Evolutionary conservation across 1,140 invertebrate species (phyloP).

Genomic region (Cherax quadricarinatus): DNA sequence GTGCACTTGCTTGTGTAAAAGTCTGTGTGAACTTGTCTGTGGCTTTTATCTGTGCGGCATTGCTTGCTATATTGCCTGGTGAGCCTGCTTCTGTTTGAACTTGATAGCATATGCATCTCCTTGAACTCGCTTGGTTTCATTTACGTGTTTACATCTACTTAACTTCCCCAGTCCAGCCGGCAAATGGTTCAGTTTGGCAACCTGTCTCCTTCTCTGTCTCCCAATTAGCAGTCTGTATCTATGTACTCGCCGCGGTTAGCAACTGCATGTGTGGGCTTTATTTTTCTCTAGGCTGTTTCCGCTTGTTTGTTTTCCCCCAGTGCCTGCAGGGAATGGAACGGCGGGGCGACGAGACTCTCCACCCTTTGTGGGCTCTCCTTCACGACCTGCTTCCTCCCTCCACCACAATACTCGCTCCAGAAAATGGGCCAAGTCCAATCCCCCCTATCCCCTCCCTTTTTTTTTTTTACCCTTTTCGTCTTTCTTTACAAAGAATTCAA

Average conservation of each 20-base stretch:
- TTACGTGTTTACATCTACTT: neutral
- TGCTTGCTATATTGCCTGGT: too few species aligned
- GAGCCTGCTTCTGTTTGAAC: too few species aligned
- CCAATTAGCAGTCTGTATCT: neutral
- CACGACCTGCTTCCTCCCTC: conserved; percentile 43
- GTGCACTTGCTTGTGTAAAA: too few species aligned
- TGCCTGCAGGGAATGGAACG: conserved; percentile 45
- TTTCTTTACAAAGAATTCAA: conserved; percentile 1
- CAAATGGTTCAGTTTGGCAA: neutral
- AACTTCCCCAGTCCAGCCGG: neutral
- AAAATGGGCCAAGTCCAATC: conserved; percentile 51
- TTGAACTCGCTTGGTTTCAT: neutral
- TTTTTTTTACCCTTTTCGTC: conserved; percentile 13
- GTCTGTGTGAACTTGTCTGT: too few species aligned
- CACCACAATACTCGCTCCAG: conserved; percentile 47
- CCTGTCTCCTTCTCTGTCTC: neutral
- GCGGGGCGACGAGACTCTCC: conserved; percentile 36
- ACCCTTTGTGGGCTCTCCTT: conserved; percentile 46
- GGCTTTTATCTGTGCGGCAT: too few species aligned
- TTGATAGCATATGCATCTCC: neutral
- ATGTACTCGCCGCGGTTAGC: neutral
- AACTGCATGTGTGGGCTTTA: conserved; percentile 14
- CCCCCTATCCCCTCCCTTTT: neutral
- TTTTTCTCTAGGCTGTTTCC: conserved; percentile 43
- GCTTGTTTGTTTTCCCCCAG: conserved; percentile 26